Conservation (phyloP, 2,888 invertebrate genomes). For the Drosophila pseudotalamancana region DNA sequence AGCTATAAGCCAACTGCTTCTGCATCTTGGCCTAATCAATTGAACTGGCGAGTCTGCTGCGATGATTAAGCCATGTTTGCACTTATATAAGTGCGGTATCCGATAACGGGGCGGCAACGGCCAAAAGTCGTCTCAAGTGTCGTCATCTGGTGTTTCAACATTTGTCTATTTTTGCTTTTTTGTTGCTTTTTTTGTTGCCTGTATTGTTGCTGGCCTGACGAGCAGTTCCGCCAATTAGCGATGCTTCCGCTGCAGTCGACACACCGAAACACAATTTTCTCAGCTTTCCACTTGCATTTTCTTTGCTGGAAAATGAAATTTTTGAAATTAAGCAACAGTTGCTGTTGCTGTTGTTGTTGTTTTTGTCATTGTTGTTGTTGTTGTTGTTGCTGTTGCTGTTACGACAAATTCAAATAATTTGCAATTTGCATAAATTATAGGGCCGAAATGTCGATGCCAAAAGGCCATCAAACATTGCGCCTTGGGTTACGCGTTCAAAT, state of each 20-base stretch:
- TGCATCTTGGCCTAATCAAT: constrained; percentile 63
- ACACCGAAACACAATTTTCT: constrained; percentile 57
- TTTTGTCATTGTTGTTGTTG: neutral
- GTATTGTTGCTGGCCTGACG: constrained; percentile 21
- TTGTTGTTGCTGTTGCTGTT: constrained; percentile 15
- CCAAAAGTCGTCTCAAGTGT: constrained; percentile 71
- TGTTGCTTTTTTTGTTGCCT: constrained; percentile 23
- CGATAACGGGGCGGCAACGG: constrained; percentile 64
- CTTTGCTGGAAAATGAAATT: constrained; percentile 29
- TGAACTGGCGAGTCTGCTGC: constrained; percentile 41
- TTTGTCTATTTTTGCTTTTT: constrained; percentile 37
- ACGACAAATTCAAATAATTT: constrained; percentile 64
- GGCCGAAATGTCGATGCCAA: constrained; percentile 11
- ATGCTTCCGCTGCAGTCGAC: constrained; percentile 68
- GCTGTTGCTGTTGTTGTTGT: constrained; percentile 9
- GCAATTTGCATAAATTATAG: constrained; percentile 67
- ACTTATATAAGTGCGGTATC: constrained; percentile 72
- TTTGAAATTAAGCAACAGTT: constrained; percentile 24
- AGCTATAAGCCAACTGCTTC: constrained; percentile 12
- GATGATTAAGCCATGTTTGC: constrained; percentile 79
- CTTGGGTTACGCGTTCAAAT: constrained; percentile 73
- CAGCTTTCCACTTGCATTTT: constrained; percentile 59
- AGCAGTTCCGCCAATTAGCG: constrained; percentile 78
- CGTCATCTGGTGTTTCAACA: constrained; percentile 75
- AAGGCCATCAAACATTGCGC: constrained; percentile 64